Percentiles rank a stretch among this genome's conserved stretches.
phyloP scores from a whole-genome alignment of 2,113 vertebrate species.

The Lanius collurio region DNA sequence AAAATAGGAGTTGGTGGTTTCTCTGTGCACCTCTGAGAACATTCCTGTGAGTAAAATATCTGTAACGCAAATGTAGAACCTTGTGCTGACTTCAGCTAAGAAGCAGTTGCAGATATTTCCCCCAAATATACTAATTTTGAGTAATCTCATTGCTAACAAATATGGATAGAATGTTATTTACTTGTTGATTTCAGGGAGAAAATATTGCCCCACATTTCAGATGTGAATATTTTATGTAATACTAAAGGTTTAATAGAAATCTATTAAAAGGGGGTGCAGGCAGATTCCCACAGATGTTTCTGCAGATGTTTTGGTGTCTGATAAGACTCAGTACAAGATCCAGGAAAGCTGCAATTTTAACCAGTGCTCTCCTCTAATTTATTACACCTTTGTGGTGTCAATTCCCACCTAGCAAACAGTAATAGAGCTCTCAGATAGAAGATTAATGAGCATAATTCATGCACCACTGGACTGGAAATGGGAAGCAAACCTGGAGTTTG shows the following conservation, averaged over 20 bases:
- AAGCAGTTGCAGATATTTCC: neutral
- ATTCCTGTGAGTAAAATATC: neutral
- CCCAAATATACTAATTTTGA: neutral
- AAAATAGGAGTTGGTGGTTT: neutral
- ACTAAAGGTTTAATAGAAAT: neutral
- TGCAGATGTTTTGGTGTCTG: neutral
- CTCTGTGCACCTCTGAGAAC: neutral
- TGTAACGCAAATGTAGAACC: neutral
- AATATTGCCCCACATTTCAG: neutral
- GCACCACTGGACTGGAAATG: conserved; percentile 34
- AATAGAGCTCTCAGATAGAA: conserved; percentile 23
- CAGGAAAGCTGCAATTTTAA: neutral
- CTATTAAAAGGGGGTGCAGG: neutral
- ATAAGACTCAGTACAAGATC: neutral
- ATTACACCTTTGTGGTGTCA: neutral
- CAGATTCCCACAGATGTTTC: neutral
- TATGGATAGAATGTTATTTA: neutral
- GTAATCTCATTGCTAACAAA: neutral
- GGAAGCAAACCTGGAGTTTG: neutral
- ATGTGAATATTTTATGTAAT: neutral
- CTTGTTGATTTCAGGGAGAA: neutral
- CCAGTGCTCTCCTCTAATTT: conserved; percentile 43
- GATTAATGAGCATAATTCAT: conserved; percentile 48
- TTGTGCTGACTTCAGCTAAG: neutral
- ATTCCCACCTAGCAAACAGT: conserved; percentile 19